A percentile compares a stretch with the other conserved stretches of the same genome.
Conservation (phyloP, 2,797 vertebrate genomes). For the Fistularia commersonii region DNA sequence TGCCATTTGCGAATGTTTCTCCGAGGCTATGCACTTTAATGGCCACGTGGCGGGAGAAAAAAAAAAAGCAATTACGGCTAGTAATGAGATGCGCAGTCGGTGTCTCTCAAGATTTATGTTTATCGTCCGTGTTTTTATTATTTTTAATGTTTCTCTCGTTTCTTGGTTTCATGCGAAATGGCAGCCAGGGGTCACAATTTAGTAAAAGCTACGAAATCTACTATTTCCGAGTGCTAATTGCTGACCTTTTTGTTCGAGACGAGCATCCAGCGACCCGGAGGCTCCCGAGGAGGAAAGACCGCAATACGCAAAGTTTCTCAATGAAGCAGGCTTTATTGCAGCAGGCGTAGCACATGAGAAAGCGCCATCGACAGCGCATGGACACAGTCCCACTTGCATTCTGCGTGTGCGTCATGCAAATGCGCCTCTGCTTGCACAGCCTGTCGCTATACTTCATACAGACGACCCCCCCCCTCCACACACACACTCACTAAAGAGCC, state of each 20-base stretch:
- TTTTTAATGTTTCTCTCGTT: constrained; percentile 9
- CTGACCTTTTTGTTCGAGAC: constrained; percentile 65
- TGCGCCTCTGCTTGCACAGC: constrained; percentile 4
- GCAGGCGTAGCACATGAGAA: too few species aligned
- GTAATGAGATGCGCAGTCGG: constrained; percentile 33
- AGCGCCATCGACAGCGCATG: constrained; percentile 1
- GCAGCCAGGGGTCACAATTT: too few species aligned
- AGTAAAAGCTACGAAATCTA: too few species aligned
- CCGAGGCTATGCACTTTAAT: constrained; percentile 44
- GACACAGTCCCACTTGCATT: neutral
- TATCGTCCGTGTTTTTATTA: constrained; percentile 5
- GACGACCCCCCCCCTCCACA: neutral
- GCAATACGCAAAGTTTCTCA: constrained; percentile 30
- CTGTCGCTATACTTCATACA: too few species aligned
- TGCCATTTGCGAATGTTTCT: constrained; percentile 51
- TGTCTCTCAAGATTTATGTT: constrained; percentile 15
- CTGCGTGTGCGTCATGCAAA: neutral
- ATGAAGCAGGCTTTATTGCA: constrained; percentile 27
- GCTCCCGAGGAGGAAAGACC: constrained; percentile 20
- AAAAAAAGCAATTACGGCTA: constrained; percentile 43
- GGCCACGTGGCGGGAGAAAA: constrained; percentile 24
- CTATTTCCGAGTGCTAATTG: constrained; percentile 53
- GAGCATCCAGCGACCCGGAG: constrained; percentile 28
- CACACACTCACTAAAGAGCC: constrained; percentile 7
- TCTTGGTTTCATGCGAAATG: too few species aligned